Evolutionary conservation across 2,113 vertebrate species (phyloP).

Genomic region (Andinoacara biseriatus): DNA sequence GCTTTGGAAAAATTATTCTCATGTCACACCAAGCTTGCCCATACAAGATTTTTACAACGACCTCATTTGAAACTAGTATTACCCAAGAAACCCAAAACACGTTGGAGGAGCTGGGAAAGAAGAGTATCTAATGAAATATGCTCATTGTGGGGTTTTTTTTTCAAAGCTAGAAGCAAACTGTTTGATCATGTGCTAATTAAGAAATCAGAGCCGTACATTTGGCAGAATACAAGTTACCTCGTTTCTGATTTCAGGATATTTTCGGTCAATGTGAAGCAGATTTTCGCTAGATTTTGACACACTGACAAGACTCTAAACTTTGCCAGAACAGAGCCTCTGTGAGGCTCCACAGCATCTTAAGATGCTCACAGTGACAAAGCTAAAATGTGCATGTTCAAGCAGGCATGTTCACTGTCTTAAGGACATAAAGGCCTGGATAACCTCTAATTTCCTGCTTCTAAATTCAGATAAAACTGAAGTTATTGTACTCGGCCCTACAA

Average conservation of each 20-base stretch:
- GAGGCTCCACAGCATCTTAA: neutral
- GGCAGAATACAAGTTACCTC: neutral
- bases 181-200: neutral
- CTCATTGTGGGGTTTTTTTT: neutral
- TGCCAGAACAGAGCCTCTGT: neutral
- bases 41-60: neutral
- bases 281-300: neutral
- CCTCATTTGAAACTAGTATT: neutral
- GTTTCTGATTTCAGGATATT: neutral
- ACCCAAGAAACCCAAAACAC: neutral
- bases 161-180: neutral
- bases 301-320: neutral
- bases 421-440: too few relatives aligned
- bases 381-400: neutral
- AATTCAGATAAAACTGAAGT: too few relatives aligned
- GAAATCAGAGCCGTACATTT: neutral
- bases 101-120: accelerated
- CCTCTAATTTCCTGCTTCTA: too few relatives aligned
- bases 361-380: too few relatives aligned
- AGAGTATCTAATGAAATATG: neutral
- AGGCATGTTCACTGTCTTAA: neutral
- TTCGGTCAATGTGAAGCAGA: neutral
- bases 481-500: too few relatives aligned
- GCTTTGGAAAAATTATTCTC: neutral
- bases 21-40: neutral